Conservation (phyloP, 2,113 vertebrate species). For the Synchiropus splendidus region DNA sequence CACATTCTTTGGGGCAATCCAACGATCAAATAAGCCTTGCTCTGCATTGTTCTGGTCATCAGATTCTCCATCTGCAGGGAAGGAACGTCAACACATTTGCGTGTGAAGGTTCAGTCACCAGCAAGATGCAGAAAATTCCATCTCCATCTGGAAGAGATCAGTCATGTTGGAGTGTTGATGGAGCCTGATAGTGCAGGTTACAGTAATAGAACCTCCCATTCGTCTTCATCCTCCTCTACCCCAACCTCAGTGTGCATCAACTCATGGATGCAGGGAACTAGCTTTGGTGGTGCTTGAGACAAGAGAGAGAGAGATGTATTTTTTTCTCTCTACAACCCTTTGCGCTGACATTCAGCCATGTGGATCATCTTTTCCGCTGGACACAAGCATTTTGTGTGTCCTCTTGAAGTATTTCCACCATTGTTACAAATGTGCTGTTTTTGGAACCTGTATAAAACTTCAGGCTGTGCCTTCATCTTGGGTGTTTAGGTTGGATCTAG, state of each 20-base stretch:
- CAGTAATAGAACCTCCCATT: background rate
- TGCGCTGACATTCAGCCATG: too few species aligned
- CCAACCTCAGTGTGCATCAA: background rate
- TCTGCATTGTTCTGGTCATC: background rate
- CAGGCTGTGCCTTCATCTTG: too few species aligned
- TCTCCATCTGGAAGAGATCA: slow-evolving; percentile 23
- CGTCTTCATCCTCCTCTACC: background rate
- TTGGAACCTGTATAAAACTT: too few species aligned
- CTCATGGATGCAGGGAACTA: background rate
- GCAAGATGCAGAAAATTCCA: slow-evolving; percentile 12
- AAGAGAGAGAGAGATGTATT: too few species aligned
- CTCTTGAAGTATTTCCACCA: too few species aligned
- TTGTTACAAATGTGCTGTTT: too few species aligned
- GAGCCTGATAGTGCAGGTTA: slow-evolving; percentile 3
- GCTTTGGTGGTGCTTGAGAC: too few species aligned
- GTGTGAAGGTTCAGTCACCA: slow-evolving; percentile 7
- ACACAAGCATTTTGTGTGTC: too few species aligned
- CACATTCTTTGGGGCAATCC: background rate
- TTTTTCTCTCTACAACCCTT: too few species aligned
- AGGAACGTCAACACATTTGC: slow-evolving; percentile 1
- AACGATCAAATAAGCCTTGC: slow-evolving; percentile 1
- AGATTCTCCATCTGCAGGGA: background rate
- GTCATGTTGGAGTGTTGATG: slow-evolving; percentile 1
- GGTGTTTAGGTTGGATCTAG: too few species aligned
- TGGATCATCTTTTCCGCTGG: too few species aligned